Conservation (phyloP, 1,140 invertebrate species). For the Ooceraea biroi region DNA sequence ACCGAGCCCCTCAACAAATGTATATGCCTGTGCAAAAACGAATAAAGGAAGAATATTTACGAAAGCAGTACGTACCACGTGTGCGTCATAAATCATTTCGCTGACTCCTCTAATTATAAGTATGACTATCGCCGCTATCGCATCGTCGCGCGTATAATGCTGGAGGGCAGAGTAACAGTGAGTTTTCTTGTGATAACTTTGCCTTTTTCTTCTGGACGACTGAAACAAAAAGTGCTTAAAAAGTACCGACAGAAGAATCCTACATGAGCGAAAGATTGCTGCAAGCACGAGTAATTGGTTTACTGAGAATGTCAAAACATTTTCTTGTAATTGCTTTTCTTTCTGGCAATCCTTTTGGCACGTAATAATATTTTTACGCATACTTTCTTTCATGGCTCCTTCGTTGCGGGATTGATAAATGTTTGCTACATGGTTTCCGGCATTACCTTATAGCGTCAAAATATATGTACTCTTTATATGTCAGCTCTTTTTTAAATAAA, state of each 20-base stretch:
- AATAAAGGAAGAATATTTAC: conserved; percentile 64
- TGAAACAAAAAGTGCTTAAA: conserved; percentile 42
- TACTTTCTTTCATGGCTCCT: neutral
- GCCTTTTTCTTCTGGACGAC: conserved; percentile 51
- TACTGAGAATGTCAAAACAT: conserved; percentile 68
- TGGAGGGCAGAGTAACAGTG: conserved; percentile 77
- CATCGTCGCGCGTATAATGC: conserved; percentile 78
- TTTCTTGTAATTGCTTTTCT: conserved; percentile 50
- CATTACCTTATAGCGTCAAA: too few species aligned
- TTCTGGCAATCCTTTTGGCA: conserved; percentile 7
- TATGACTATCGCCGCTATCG: conserved; percentile 83
- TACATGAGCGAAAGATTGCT: conserved; percentile 34
- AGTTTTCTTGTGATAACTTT: conserved; percentile 75
- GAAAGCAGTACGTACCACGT: conserved; percentile 78
- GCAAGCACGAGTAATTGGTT: conserved; percentile 24
- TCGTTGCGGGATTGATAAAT: too few species aligned
- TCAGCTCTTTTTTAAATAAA: too few species aligned
- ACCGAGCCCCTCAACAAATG: conserved; percentile 58
- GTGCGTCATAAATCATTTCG: conserved; percentile 83
- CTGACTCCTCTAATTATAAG: conserved; percentile 84
- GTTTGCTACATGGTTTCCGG: too few species aligned
- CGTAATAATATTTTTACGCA: conserved; percentile 29
- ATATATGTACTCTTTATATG: too few species aligned
- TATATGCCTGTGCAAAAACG: conserved; percentile 50
- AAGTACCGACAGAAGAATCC: conserved; percentile 75